phyloP scores from a whole-genome alignment of 2,797 vertebrate genomes.

The Percopsis omiscomaycus region DNA sequence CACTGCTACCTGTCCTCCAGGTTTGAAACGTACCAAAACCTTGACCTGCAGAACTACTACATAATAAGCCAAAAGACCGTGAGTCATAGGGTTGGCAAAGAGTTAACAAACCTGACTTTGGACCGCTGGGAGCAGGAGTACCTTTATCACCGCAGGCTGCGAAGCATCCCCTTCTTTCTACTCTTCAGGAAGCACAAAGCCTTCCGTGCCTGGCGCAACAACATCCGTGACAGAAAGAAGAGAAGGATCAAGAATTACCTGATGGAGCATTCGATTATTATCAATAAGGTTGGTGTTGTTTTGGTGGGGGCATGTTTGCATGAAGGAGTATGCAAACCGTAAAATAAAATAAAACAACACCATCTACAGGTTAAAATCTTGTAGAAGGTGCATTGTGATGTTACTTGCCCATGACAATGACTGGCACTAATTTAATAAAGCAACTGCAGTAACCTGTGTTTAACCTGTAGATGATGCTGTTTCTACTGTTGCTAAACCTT shows the following conservation, averaged over 20 bases:
- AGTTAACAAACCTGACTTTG: constrained; percentile 64
- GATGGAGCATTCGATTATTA: constrained; percentile 74
- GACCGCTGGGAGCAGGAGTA: constrained; percentile 81
- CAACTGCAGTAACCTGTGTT: not conserved
- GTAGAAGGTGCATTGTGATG: constrained; percentile 12
- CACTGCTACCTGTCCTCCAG: constrained; percentile 51
- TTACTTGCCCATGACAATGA: constrained; percentile 7
- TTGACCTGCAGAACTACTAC: constrained; percentile 77
- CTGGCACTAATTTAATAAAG: not conserved
- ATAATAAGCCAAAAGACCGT: constrained; percentile 74
- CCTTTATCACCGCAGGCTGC: constrained; percentile 71
- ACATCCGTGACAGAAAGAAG: constrained; percentile 77
- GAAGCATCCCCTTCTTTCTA: constrained; percentile 80
- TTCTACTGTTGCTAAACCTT: not conserved
- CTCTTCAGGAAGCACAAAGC: constrained; percentile 83
- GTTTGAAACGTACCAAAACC: constrained; percentile 70
- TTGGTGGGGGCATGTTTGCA: not conserved
- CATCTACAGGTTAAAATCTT: not conserved
- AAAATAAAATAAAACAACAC: not conserved
- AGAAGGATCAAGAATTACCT: constrained; percentile 65
- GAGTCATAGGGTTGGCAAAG: constrained; percentile 49
- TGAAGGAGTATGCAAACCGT: not conserved
- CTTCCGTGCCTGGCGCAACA: constrained; percentile 80
- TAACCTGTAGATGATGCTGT: not conserved
- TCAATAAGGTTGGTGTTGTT: constrained; percentile 73